These are phyloP conservation scores for Nyctereutes procyonoides DNA, from an alignment of 2,113 vertebrate species.

Conservation along the genomic window DNA sequence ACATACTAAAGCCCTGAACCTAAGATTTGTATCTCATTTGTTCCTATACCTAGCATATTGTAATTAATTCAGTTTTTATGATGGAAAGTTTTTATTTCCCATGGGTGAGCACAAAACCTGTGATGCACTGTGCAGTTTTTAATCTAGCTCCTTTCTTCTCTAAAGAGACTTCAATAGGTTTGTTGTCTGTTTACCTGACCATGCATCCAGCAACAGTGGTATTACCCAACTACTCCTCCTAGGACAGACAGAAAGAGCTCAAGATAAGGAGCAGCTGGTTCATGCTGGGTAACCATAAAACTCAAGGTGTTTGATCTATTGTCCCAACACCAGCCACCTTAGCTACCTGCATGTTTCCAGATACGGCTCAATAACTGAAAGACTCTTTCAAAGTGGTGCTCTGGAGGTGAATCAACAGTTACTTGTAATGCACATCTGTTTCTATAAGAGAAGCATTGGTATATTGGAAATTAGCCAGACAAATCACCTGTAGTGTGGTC, in stretches of 20 bases:
- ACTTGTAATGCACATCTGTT: neutral
- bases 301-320: neutral
- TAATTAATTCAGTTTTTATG: neutral
- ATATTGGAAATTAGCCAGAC: neutral
- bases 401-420: neutral
- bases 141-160: slow-evolving; percentile 36
- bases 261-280: neutral
- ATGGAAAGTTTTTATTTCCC: neutral
- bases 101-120: neutral
- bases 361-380: neutral
- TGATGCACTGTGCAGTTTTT: neutral
- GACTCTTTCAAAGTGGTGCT: slow-evolving; percentile 4
- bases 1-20: neutral
- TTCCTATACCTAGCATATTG: neutral
- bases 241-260: neutral
- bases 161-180: neutral
- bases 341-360: neutral
- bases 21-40: neutral
- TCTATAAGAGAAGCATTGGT: neutral
- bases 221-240: neutral
- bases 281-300: neutral
- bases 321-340: neutral
- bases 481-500: neutral
- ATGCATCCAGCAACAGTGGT: neutral
- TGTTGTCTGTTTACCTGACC: neutral